Evolutionary conservation across 2,113 vertebrate genomes (phyloP), one percentile per base, ranked within the genome.

Genomic region (Triplophysa siluroides): DNA sequence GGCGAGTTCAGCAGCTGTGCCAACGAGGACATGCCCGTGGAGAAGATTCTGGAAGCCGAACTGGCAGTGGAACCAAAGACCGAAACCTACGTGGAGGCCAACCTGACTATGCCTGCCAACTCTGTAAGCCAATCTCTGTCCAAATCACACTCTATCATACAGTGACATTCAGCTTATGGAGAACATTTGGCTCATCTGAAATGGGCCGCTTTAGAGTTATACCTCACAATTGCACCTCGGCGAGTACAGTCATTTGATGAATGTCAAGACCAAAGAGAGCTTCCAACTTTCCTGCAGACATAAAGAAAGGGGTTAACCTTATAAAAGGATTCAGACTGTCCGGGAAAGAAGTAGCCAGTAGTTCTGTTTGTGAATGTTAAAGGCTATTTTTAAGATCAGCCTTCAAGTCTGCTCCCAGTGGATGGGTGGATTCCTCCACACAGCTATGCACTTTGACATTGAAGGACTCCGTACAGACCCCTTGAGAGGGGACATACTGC

Each of bases 11-110:
- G 93, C 19, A 94, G 96, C 90, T 95, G 94, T 2, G 95, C 94
- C 85, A 98, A 95, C 0, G 97, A 99, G 91, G 98, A 99, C 92
- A 99, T 99, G 98, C 98, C 98, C 0, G 98, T 99, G 90, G 97
- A 99, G 89, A 99, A 97, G 93, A 96, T 99, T 81, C 92, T 99
- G 89, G 98, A 98, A 83, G 98, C 98, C 0, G 98, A 99, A 86
- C 94, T 97, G 2, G 97, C 98, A 0, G 97, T 99, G 72, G 98
- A 99, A 87, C 98, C 98, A 89, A 99, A 98, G 93, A 98, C 96
- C 0, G 97, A 99, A 91, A 97, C 96, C 0, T 98, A 98, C 83
- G 96, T 96, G 8, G 98, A 99, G 86, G 95, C 95, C 2, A 96
- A 92, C 80, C 91, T 97, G 82, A 95, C 95, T 26, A 87, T 94